Evolutionary conservation across 2,888 invertebrate genomes (phyloP), one percentile per base, ranked within the genome.

Genomic region (Plebejus anna): DNA sequence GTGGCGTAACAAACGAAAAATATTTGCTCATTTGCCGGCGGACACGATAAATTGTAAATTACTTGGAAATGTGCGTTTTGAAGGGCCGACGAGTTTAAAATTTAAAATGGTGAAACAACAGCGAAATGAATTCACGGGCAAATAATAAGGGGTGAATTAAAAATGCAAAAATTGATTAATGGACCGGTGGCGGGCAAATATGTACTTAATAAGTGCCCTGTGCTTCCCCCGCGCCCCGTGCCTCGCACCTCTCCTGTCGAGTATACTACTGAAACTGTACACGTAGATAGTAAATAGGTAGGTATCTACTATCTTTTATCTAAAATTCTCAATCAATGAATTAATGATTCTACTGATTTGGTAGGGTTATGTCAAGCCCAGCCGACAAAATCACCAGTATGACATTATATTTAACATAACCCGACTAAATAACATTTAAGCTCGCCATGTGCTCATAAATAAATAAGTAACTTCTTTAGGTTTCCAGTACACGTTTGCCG

Each of bases 111-210:
- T 86, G 84, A 83, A 86, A 86, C 89, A 89, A 88, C 90, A 87
- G 85, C 88, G 84, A 87, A 90, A 88, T 88, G 88, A 89, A 89
- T 92, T 90, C 88, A 86, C 89, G 80, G 88, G 86, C 90, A 90
- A 92, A 92, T 93, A 93, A 93, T 92, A 92, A 92, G 92, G 85
- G 88, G 84, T 82, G 86, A 88, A 93, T 94, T 92, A 93, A 92
- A 92, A 92, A 92, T 94, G 90, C 93, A 93, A 89, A 92, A 92
- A 91, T 92, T 92, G 91, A 94, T 93, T 93, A 92, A 94, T 92
- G 91, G 88, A 82, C 88, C 88, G 90, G 83, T 86, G 88, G 83
- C 83, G 85, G 77, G 85, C 87, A 90, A 92, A 92, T 91, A 89
- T 92, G 89, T 89, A 84, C 88, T 85, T 86, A 88, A 87, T 88